A percentile compares a stretch with the other conserved stretches of the same genome.
These are phyloP conservation scores for Sebastes cheni DNA, from an alignment of 2,797 vertebrate species.

Conservation along the genomic window DNA sequence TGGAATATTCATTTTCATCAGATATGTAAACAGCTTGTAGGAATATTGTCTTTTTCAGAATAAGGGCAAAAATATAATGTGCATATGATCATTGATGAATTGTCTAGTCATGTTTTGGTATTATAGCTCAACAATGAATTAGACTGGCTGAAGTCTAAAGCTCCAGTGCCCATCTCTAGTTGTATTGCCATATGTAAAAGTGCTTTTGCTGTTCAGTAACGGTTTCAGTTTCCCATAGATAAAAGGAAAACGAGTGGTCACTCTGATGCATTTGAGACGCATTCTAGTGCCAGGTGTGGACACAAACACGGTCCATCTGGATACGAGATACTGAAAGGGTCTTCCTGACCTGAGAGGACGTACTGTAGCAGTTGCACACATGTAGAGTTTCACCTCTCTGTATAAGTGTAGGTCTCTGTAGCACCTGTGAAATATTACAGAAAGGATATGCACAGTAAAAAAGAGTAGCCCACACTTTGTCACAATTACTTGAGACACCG, in stretches of 20 bases:
- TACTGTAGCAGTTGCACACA: constrained; percentile 1
- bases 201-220: neutral
- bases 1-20: too few species aligned
- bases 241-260: constrained; percentile 8
- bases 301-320: constrained; percentile 5
- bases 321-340: neutral
- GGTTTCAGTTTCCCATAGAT: neutral
- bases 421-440: neutral
- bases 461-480: neutral
- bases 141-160: neutral
- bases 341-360: constrained; percentile 1
- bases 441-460: neutral
- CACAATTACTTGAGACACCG: neutral
- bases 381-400: neutral
- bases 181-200: neutral
- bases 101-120: neutral
- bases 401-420: neutral
- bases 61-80: too few species aligned
- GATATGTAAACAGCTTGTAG: too few species aligned
- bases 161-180: neutral
- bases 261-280: constrained; percentile 13
- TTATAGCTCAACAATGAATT: neutral
- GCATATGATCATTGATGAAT: too few species aligned
- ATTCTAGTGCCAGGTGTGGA: constrained; percentile 10
- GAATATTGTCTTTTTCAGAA: too few species aligned